Base-by-base conservation (phyloP, 2,888 invertebrate genomes). In the Macrophya alboannulata region DNA sequence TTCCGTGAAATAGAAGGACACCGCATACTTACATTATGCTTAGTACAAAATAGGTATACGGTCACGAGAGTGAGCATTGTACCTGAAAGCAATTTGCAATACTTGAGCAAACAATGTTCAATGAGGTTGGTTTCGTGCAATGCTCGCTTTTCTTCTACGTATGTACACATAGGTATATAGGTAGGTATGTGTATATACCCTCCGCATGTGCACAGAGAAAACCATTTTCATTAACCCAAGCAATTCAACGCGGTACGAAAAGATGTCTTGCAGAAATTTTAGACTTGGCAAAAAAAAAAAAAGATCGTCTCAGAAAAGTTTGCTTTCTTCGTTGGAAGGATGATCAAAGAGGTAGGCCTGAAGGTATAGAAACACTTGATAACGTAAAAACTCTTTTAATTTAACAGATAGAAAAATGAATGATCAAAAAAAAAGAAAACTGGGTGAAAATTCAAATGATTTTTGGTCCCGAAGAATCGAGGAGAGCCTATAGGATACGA, bases 71-170 rank as follows among this genome's bases (percentile, higher is more conserved):
- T 55, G 17, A 55, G 55, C 31, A 55, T 55, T 51, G 77, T 55
- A 31, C 77, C 12, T 77, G 15, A 55, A 51, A 55, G 77, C 77
- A 55, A 55, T 55, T 77, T 55, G 51, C 31, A 31, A 17, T 77
- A 55, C 48, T 55, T 25, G 31, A 55, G 55, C 37, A 77, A 77
- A 77, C 51, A 77, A 31, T 55, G n/a, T 77, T 77, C 77, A 37
- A 55, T 3, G 77, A 31, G 31, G 51, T 55, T 31, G 15, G 72
- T 74, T 74, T 31, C 71, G 37, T 71, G 71, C 45, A 45, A 71
- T 21, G 43, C 72, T 74, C 45, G 21, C 72, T 45, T 12, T 17
- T 45, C 45, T n/a, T 45, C n/a, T n/a, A 43, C 8, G 12, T 31
- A 31, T 31, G 10, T 12, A 45, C 21, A 45, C 17, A 25, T 12